Evolutionary conservation across 1,140 invertebrate species (phyloP).

Genomic region (Drosophila yakuba): DNA sequence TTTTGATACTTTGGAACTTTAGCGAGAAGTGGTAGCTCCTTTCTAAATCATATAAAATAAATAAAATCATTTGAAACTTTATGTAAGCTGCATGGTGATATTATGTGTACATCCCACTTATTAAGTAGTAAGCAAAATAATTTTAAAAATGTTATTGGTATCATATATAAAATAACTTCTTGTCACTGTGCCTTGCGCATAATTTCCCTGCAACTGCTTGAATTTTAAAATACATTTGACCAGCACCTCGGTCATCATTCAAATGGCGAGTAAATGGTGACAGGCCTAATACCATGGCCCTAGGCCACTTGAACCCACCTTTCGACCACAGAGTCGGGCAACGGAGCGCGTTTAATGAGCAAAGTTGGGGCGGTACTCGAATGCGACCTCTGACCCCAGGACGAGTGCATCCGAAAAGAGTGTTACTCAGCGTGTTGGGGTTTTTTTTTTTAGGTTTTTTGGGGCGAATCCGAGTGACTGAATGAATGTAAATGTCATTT

Average conservation of each 20-base stretch:
- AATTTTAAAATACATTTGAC: conserved; percentile 54
- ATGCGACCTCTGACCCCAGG: not conserved
- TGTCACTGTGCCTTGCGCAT: too few species aligned
- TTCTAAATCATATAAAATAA: too few species aligned
- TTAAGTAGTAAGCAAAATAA: too few species aligned
- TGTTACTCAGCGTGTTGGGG: conserved; percentile 19
- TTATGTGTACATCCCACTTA: too few species aligned
- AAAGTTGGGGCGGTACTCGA: conserved; percentile 22
- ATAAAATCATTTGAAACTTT: too few species aligned
- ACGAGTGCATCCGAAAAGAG: conserved; percentile 12
- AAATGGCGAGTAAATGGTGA: conserved; percentile 60
- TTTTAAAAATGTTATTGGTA: too few species aligned
- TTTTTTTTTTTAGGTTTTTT: not conserved
- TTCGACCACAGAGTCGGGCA: conserved; percentile 38
- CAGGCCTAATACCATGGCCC: conserved; percentile 33
- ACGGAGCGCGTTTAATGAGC: conserved; percentile 75
- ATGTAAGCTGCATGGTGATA: too few species aligned
- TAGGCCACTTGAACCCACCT: conserved; percentile 53
- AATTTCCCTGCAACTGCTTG: conserved; percentile 18
- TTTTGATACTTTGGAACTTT: too few species aligned
- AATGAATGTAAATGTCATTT: conserved; percentile 61
- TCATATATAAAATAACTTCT: too few species aligned
- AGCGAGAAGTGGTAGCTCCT: too few species aligned
- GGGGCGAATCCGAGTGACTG: conserved; percentile 13
- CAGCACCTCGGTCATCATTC: conserved; percentile 17